A percentile compares a stretch with the other conserved stretches of the same genome.
phyloP scores from a whole-genome alignment of 2,888 invertebrate species.

The Melipona beecheii region DNA sequence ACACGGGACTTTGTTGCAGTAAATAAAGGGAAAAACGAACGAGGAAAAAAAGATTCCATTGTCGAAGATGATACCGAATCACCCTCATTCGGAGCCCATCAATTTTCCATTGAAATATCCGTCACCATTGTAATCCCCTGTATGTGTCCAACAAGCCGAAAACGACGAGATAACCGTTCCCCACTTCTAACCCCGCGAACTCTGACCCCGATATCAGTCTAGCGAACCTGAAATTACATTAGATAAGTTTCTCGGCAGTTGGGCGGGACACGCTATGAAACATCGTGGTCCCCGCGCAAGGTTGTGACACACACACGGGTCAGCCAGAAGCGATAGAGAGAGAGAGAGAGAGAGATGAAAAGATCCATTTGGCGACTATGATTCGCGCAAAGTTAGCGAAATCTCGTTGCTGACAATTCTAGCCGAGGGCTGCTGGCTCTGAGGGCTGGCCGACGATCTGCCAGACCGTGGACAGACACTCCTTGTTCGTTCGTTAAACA shows the following conservation, averaged over 20 bases:
- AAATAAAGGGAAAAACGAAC: background rate
- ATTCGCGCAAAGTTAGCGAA: slow-evolving; percentile 62
- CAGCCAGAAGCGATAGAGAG: background rate
- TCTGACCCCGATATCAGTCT: slow-evolving; percentile 8
- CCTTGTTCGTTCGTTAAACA: slow-evolving; percentile 66
- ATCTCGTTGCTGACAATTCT: slow-evolving; percentile 56
- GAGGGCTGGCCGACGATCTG: slow-evolving; percentile 38
- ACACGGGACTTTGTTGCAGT: too few relatives aligned
- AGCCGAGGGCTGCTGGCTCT: slow-evolving; percentile 36
- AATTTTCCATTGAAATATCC: slow-evolving; percentile 15
- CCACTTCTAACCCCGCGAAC: slow-evolving; percentile 6
- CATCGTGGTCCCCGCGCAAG: background rate
- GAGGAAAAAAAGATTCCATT: background rate
- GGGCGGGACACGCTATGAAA: slow-evolving; percentile 21
- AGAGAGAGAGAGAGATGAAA: slow-evolving; percentile 30
- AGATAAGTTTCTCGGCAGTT: slow-evolving; percentile 46
- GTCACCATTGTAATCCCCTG: background rate
- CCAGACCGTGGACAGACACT: slow-evolving; percentile 46
- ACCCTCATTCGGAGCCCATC: background rate
- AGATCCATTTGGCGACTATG: slow-evolving; percentile 62
- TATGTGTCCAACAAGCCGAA: slow-evolving; percentile 29
- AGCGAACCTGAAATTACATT: slow-evolving; percentile 44
- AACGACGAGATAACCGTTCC: slow-evolving; percentile 46
- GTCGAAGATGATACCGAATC: too few relatives aligned
- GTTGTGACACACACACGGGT: slow-evolving; percentile 13